Evolutionary conservation across 1,140 invertebrate species (phyloP), one percentile per base, ranked within the genome.

Genomic region (Drosophila parvula): DNA sequence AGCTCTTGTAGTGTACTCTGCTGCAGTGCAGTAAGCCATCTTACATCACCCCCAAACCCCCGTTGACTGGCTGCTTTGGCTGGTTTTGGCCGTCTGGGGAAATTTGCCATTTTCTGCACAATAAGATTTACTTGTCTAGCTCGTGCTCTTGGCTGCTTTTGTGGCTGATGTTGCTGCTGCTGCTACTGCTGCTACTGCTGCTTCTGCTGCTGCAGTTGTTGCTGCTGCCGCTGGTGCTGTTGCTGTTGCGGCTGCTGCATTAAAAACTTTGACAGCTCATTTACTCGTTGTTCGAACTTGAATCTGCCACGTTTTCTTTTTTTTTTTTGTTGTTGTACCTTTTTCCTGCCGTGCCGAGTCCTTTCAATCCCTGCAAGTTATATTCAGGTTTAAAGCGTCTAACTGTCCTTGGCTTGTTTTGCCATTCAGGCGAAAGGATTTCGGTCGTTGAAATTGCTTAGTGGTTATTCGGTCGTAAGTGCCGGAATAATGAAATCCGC

Each of bases 201-300:
- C 28, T 53, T 45, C 43, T 61, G 62, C 62, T 60, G 65, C 50
- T 60, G 60, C 38, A 65, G 65, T 30, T 36, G 43, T 27, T 69
- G 55, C 48, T 48, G 68, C 61, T 69, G 63, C 28, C 57, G 60
- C 56, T 59, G 11, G n/a, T 60, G 74, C 61, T 64, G 67, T 57
- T 62, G 50, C 41, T 63, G 56, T 59, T 67, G 68, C 64, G 67
- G 67, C 62, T 62, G 68, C 85, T 89, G 84, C 84, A 89, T 89
- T 88, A 88, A 89, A 88, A 88, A 88, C 84, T 89, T 88, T 88
- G 84, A 88, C 84, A 89, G 84, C 84, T 88, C 84, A 88, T 88
- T 88, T 88, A 88, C 85, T 89, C 84, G 84, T 84, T 89, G 84
- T 89, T 88, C 84, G 84, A 86, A 86, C 79, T 86, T 79, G 83